phyloP scores from a whole-genome alignment of 2,888 invertebrate genomes.

The Seira musarum region DNA sequence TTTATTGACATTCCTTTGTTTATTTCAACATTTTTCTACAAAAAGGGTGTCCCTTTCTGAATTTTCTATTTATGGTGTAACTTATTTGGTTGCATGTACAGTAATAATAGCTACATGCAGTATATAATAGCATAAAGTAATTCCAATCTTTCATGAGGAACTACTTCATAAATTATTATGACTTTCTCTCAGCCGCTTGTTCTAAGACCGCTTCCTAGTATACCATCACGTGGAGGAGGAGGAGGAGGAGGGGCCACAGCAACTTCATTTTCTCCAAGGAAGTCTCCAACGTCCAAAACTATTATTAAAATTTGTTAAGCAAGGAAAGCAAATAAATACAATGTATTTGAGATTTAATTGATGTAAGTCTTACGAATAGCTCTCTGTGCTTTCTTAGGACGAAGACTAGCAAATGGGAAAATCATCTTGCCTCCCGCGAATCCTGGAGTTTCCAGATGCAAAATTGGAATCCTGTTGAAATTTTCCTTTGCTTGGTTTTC shows the following conservation, averaged over 20 bases:
- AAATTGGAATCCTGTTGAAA: constrained; percentile 21
- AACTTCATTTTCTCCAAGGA: not conserved
- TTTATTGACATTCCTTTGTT: no score
- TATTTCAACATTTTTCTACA: no score
- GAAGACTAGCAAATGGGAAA: not conserved
- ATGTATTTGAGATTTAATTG: not conserved
- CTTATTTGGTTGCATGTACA: no score
- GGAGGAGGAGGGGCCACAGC: not conserved
- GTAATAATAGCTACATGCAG: no score
- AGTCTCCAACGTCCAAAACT: constrained; percentile 46
- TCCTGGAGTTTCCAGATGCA: constrained; percentile 10
- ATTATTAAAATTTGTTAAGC: no score
- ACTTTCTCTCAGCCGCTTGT: no score
- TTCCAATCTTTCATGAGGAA: no score
- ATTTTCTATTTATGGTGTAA: no score
- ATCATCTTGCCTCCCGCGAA: not conserved
- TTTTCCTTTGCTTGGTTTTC: not conserved
- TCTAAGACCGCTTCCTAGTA: no score
- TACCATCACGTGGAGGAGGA: not conserved
- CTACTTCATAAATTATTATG: no score
- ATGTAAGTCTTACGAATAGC: constrained; percentile 33
- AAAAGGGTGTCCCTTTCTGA: no score
- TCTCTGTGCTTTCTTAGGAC: constrained; percentile 32
- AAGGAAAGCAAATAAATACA: constrained; percentile 4
- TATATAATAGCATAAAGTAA: no score